phyloP scores from a whole-genome alignment of 2,888 invertebrate species.

The Adelphocoris suturalis region DNA sequence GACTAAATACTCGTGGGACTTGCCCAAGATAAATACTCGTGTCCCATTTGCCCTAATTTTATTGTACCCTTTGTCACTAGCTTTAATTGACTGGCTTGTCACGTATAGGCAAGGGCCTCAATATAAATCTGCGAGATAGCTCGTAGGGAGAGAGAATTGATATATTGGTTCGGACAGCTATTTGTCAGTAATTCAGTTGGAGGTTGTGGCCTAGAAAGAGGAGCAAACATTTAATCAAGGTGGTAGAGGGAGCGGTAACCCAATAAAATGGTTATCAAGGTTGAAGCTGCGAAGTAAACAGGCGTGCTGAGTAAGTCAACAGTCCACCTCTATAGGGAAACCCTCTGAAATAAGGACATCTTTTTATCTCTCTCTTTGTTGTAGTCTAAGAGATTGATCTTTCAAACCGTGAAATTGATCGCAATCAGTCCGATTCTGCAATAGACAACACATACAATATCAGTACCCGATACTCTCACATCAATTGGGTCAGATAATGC shows the following conservation, averaged over 20 bases:
- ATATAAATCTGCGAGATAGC: background rate
- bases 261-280: slow-evolving; percentile 22
- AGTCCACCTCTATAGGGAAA: background rate
- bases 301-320: background rate
- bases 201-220: slow-evolving; percentile 8
- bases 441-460: too few species aligned
- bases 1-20: too few species aligned
- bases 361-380: background rate
- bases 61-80: too few species aligned
- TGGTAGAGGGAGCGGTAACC: slow-evolving; percentile 21
- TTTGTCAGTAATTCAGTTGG: background rate
- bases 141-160: background rate
- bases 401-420: too few species aligned
- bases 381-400: too few species aligned
- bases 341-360: background rate
- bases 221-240: slow-evolving; percentile 21
- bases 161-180: slow-evolving; percentile 15
- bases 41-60: too few species aligned
- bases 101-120: background rate
- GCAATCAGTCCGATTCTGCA: too few species aligned
- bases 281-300: slow-evolving; percentile 9
- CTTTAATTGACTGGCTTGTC: too few species aligned
- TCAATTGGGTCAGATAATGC: too few species aligned
- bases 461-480: too few species aligned
- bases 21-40: too few species aligned